A percentile compares a stretch with the other conserved stretches of the same genome.
Conservation (phyloP, 2,113 vertebrate genomes). For the Muntiacus muntjak region DNA sequence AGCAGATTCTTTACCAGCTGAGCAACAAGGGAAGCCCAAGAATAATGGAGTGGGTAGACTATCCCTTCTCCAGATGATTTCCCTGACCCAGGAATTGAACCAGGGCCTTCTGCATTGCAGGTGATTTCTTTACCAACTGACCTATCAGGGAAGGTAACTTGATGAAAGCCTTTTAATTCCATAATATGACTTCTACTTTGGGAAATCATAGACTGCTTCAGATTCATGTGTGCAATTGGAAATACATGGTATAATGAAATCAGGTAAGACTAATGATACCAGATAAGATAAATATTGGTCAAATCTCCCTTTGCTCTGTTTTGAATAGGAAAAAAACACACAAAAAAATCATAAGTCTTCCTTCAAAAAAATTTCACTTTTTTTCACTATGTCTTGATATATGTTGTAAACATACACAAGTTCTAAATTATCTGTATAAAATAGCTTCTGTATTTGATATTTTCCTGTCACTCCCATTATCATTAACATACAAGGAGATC, state of each 20-base stretch:
- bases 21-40: neutral
- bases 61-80: neutral
- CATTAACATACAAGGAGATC: neutral
- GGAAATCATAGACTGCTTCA: neutral
- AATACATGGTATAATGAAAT: neutral
- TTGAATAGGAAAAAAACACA: neutral
- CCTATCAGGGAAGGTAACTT: neutral
- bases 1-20: neutral
- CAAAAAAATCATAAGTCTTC: neutral
- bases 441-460: neutral
- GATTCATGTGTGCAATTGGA: neutral
- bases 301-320: neutral
- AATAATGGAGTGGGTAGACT: neutral
- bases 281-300: neutral
- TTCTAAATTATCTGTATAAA: neutral
- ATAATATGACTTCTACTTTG: neutral
- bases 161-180: neutral
- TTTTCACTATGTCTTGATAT: neutral
- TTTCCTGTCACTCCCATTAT: neutral
- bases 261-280: neutral
- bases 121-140: neutral
- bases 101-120: neutral
- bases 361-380: neutral
- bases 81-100: neutral
- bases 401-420: neutral